Percentiles rank a stretch among this genome's conserved stretches.
Evolutionary conservation across 2,888 invertebrate genomes (phyloP).

Genomic region (Halocaridina rubra): DNA sequence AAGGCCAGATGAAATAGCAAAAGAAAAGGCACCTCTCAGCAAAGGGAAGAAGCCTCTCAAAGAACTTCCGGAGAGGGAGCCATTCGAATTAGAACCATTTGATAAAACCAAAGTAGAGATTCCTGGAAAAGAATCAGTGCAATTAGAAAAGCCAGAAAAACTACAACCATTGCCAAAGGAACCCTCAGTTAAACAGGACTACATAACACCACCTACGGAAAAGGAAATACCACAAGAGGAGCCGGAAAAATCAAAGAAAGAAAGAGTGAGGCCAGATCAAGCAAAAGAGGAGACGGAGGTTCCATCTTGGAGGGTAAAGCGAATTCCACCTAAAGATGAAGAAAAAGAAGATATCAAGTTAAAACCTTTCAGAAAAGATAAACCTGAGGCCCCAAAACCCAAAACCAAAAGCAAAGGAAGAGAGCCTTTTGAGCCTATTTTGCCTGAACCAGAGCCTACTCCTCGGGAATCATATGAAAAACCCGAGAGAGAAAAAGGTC

Average conservation of each 20-base stretch:
- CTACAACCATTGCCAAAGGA: slow-evolving; percentile 11
- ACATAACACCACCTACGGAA: not conserved
- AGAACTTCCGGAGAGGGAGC: not conserved
- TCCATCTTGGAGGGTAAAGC: slow-evolving; percentile 22
- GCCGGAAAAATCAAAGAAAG: slow-evolving; percentile 19
- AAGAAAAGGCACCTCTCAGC: not conserved
- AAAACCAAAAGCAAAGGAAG: slow-evolving; percentile 20
- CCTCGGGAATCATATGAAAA: slow-evolving; percentile 26
- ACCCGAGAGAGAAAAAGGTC: slow-evolving; percentile 26
- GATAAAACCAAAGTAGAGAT: slow-evolving; percentile 11
- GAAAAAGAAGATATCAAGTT: slow-evolving; percentile 37
- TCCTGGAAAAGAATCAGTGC: slow-evolving; percentile 25
- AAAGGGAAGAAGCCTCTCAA: not conserved
- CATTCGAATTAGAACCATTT: not conserved
- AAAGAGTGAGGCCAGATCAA: slow-evolving; percentile 18
- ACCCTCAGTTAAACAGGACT: slow-evolving; percentile 19
- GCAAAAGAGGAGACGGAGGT: slow-evolving; percentile 21
- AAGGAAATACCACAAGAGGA: not conserved
- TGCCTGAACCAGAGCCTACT: slow-evolving; percentile 23
- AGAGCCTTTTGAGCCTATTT: slow-evolving; percentile 22
- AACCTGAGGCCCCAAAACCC: slow-evolving; percentile 28
- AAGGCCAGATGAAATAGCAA: not conserved
- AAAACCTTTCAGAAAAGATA: slow-evolving; percentile 52
- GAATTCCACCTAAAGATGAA: slow-evolving; percentile 35
- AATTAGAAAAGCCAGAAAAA: slow-evolving; percentile 39